A percentile compares a stretch with the other conserved stretches of the same genome.
Conservation (phyloP, 2,888 invertebrate species). For the Listrodromus nycthemerus region DNA sequence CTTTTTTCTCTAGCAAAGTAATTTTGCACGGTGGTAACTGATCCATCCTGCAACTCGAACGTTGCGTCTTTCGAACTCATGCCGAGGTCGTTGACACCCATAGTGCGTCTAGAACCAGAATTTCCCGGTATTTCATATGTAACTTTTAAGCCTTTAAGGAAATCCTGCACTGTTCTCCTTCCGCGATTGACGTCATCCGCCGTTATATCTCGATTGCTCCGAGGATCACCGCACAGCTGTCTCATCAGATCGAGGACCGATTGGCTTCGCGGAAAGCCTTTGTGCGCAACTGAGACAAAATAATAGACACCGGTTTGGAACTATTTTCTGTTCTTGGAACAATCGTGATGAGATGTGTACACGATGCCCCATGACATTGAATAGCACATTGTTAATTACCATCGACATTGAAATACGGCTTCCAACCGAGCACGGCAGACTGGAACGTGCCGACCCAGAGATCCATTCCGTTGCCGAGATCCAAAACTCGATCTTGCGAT, state of each 20-base stretch:
- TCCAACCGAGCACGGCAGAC: constrained; percentile 95
- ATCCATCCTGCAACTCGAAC: constrained; percentile 81
- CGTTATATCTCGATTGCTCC: constrained; percentile 74
- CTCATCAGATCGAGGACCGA: constrained; percentile 85
- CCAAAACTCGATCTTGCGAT: constrained; percentile 82
- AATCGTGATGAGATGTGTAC: too few relatives aligned
- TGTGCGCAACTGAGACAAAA: constrained; percentile 90
- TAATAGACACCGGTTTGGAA: neutral
- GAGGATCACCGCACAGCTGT: constrained; percentile 71
- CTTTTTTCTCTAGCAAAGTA: constrained; percentile 84
- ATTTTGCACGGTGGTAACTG: constrained; percentile 83
- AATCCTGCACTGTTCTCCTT: constrained; percentile 70
- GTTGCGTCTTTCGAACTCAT: constrained; percentile 79
- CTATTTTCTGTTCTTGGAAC: too few relatives aligned
- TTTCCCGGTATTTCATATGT: constrained; percentile 84
- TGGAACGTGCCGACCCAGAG: constrained; percentile 98
- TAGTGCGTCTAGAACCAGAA: constrained; percentile 83
- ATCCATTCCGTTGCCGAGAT: constrained; percentile 93
- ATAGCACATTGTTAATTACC: too few relatives aligned
- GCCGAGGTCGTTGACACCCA: constrained; percentile 84
- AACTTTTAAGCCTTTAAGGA: constrained; percentile 85
- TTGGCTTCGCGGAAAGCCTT: constrained; percentile 89
- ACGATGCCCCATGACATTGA: neutral
- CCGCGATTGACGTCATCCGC: constrained; percentile 54
- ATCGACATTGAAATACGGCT: constrained; percentile 91